phyloP scores from a whole-genome alignment of 2,797 vertebrate species.

The Arremon aurantiirostris region DNA sequence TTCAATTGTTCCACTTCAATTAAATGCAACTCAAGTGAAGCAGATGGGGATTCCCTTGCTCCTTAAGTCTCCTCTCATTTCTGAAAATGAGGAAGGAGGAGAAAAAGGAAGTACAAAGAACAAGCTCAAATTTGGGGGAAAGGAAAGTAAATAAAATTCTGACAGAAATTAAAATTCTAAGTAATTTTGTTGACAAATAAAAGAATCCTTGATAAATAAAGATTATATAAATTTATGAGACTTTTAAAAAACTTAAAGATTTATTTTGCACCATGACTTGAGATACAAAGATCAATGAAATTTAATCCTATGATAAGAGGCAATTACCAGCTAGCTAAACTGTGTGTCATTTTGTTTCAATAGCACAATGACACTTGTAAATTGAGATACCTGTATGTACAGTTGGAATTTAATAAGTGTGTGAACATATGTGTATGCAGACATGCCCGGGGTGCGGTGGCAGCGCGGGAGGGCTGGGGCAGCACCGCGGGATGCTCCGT shows the following conservation, averaged over 20 bases:
- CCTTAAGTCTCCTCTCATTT: neutral
- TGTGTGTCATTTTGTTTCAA: neutral
- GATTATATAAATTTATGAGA: neutral
- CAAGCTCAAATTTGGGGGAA: neutral
- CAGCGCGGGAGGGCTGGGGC: no score
- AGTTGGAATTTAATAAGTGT: neutral
- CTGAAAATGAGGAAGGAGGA: neutral
- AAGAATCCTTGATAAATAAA: neutral
- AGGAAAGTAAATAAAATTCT: neutral
- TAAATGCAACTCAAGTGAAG: neutral
- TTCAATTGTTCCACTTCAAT: neutral
- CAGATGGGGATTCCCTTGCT: neutral
- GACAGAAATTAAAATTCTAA: neutral
- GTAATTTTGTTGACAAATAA: neutral
- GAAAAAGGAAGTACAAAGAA: neutral
- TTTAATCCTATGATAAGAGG: neutral
- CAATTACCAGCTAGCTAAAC: neutral
- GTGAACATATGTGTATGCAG: neutral
- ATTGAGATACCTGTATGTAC: rapidly evolving
- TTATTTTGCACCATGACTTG: neutral
- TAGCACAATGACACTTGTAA: neutral
- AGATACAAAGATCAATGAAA: neutral
- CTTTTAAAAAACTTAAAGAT: neutral
- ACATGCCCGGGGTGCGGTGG: neutral
- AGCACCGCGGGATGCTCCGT: rapidly evolving